Evolutionary conservation across 2,113 vertebrate species (phyloP).

Genomic region (Callochromis pleurospilus): DNA sequence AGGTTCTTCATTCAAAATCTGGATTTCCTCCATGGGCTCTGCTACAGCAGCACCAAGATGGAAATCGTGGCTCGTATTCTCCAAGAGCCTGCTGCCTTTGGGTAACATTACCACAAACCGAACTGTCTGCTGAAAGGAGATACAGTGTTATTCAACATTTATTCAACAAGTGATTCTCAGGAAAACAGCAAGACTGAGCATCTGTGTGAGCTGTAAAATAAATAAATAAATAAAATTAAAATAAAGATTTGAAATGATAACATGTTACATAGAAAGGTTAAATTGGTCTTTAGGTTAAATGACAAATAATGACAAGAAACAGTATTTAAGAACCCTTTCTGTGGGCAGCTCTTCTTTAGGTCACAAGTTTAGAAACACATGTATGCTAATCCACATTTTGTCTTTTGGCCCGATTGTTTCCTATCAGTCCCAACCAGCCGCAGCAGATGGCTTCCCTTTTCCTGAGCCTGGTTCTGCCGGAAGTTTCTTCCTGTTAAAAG

Average conservation of each 20-base stretch:
- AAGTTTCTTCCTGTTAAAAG: neutral
- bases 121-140: neutral
- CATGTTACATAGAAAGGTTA: neutral
- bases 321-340: neutral
- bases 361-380: neutral
- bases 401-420: neutral
- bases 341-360: neutral
- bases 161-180: neutral
- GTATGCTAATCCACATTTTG: neutral
- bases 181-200: neutral
- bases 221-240: neutral
- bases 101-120: conserved; percentile 28
- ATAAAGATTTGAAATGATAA: neutral
- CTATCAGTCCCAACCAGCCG: neutral
- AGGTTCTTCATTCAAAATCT: conserved; percentile 63
- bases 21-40: conserved; percentile 59
- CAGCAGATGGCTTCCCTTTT: neutral
- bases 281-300: neutral
- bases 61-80: conserved; percentile 64
- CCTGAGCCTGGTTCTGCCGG: neutral
- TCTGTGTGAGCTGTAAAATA: neutral
- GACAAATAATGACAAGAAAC: neutral
- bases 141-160: neutral
- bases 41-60: conserved; percentile 66
- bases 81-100: conserved; percentile 61